These are phyloP conservation scores for Clarias batrachus DNA, from an alignment of 2,113 vertebrate species.

Conservation along the genomic window DNA sequence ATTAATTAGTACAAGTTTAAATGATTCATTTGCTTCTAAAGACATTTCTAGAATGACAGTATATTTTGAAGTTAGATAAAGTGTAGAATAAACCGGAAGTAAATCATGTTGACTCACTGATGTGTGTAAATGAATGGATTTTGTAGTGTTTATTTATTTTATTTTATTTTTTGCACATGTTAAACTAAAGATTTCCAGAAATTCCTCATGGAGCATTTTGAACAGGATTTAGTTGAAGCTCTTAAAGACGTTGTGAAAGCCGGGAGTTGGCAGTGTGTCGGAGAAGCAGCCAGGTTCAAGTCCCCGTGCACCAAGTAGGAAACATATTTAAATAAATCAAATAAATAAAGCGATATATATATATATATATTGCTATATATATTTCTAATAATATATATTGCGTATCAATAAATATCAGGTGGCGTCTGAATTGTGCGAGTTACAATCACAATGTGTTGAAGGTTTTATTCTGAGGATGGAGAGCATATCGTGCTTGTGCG, in stretches of 20 bases:
- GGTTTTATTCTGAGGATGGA: conserved; percentile 67
- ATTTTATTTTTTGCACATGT: too few relatives aligned
- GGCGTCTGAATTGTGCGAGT: neutral
- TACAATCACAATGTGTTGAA: conserved; percentile 30
- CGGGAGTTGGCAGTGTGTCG: conserved; percentile 64
- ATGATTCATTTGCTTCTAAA: neutral
- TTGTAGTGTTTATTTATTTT: neutral
- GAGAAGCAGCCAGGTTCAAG: conserved; percentile 55
- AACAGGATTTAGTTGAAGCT: conserved; percentile 63
- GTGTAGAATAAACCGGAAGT: conserved; percentile 24
- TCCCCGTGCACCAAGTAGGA: conserved; percentile 66
- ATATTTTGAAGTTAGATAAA: conserved; percentile 40
- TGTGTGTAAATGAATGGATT: neutral
- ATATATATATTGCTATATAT: too few relatives aligned
- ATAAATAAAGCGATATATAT: neutral
- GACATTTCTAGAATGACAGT: neutral
- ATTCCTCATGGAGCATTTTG: conserved; percentile 60
- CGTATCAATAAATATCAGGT: neutral
- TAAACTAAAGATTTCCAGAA: neutral
- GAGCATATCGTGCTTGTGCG: conserved; percentile 65
- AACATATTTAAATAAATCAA: neutral
- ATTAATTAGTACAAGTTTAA: neutral
- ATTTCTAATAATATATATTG: neutral
- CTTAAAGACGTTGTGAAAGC: conserved; percentile 61
- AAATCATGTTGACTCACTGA: neutral